Conservation (phyloP, 2,113 vertebrate species). For the Donacobius atricapilla region DNA sequence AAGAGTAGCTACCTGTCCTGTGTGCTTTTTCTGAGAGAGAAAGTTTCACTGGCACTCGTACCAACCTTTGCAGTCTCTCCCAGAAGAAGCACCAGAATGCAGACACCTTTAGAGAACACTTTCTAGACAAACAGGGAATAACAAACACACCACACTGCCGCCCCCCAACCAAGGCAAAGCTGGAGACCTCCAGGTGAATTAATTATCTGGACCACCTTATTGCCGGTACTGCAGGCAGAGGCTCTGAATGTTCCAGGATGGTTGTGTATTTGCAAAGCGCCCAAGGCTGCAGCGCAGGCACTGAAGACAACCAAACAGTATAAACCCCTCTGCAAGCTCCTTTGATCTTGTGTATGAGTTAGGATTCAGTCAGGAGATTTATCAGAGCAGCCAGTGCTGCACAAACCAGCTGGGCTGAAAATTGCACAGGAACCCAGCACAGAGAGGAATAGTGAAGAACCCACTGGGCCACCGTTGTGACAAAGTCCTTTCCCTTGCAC, state of each 20-base stretch:
- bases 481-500: background rate
- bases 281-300: background rate
- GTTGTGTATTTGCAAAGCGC: background rate
- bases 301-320: background rate
- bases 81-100: background rate
- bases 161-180: background rate
- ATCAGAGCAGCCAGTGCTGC: background rate
- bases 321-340: background rate
- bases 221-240: background rate
- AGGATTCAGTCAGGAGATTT: background rate
- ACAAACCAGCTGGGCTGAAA: background rate
- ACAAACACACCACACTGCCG: rapidly evolving
- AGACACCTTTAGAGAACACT: background rate
- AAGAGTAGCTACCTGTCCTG: background rate
- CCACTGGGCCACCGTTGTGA: background rate
- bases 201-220: background rate
- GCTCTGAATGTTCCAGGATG: background rate
- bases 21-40: background rate
- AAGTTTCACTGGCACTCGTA: background rate
- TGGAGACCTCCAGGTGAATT: background rate
- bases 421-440: background rate
- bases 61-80: background rate
- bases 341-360: background rate
- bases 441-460: background rate
- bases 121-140: background rate